Base-by-base conservation (phyloP, 2,888 invertebrate species). In the Lymantria dispar region DNA sequence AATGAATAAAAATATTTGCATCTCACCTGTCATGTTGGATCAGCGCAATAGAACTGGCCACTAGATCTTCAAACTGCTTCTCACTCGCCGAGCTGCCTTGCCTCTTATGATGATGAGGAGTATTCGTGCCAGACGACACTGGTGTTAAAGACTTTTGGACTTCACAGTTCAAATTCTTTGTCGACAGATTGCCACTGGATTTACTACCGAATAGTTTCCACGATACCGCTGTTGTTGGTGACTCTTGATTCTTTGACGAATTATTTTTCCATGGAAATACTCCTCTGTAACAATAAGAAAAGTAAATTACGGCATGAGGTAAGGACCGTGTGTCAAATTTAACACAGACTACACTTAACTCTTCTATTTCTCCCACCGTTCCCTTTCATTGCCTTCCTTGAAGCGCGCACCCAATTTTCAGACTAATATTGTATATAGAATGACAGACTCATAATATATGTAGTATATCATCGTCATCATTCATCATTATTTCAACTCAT, bases 31-130 rank as follows among this genome's bases (percentile, higher is more conserved):
- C 93, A 80, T 95, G 93, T 70, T 95, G 94, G 66, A 95, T 95
- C 48, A 95, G 84, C 10, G 95, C 95, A 48, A 94, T 93, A 30
- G 95, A 95, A 66, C 95, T 95, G 40, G 94, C 94, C 12, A 95
- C 93, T 22, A 94, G 88, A 69, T 93, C 93, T 55, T 93, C 92
- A 61, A 91, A 92, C 74, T 91, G 91, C 71, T 92, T 92, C 73
- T 91, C 91, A 59, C 91, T 92, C 29, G 92, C 88, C 0, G 91
- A 90, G 50, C 92, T 92, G 8, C 86, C 90, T 62, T 91, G 90
- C 50, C 90, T 70, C 68, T 79, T 84, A 64, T 88, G 89, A 57
- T 86, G 87, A 44, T 87, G 80, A 7, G 89, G 87, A 45, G 93
- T 86, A 60, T 86, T 82, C 0, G 82, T 76, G 0, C 77, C 83